Evolutionary conservation across 2,888 invertebrate genomes (phyloP).

Genomic region (Protophormia terraenovae): DNA sequence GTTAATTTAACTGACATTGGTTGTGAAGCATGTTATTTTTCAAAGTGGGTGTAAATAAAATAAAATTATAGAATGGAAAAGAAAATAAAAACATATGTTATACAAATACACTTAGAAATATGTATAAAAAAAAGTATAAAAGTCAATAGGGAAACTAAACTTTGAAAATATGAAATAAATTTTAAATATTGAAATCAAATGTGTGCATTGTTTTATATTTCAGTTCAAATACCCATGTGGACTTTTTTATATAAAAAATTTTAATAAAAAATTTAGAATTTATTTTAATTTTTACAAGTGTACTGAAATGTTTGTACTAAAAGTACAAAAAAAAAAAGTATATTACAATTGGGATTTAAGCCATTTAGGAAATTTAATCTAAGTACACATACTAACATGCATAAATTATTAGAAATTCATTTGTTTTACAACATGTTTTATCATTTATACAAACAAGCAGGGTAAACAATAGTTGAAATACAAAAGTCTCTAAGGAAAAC

Average conservation of each 20-base stretch:
- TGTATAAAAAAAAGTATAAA: neutral
- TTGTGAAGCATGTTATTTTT: neutral
- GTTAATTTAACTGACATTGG: neutral
- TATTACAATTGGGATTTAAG: neutral
- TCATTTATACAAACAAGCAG: neutral
- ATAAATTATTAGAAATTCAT: neutral
- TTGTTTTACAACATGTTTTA: neutral
- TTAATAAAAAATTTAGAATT: no score
- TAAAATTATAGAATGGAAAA: slow-evolving; percentile 1
- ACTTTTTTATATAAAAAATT: no score
- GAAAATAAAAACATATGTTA: slow-evolving; percentile 14
- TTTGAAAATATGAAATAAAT: neutral
- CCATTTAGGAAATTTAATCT: neutral
- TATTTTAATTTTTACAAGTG: neutral
- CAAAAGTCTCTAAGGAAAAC: neutral
- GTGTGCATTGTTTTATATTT: no score
- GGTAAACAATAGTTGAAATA: neutral
- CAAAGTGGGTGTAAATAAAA: slow-evolving; percentile 8
- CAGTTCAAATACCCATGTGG: no score
- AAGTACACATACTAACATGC: neutral
- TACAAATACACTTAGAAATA: neutral
- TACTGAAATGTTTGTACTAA: neutral
- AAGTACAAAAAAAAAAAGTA: neutral
- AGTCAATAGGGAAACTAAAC: neutral
- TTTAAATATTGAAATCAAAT: no score